Conservation (phyloP, 2,113 vertebrate species). For the Laterallus jamaicensis region DNA sequence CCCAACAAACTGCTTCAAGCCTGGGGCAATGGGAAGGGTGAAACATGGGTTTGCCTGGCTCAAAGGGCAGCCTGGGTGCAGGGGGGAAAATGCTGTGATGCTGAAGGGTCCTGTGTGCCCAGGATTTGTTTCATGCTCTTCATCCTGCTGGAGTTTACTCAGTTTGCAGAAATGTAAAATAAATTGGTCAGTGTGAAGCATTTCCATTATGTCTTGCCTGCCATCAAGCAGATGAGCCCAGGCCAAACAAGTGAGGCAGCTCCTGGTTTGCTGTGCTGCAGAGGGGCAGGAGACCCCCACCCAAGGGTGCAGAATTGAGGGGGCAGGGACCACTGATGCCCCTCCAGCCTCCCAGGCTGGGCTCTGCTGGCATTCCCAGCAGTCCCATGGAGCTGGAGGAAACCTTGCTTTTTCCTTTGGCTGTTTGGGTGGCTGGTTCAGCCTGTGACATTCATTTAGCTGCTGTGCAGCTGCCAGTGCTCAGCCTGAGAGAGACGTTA, state of each 20-base stretch:
- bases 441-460: constrained; percentile 4
- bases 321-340: not conserved
- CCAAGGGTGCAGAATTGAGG: rapidly evolving
- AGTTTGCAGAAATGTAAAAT: not conserved
- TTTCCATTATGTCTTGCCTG: not conserved
- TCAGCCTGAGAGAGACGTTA: not conserved
- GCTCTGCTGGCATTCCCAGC: rapidly evolving
- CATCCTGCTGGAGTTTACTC: not conserved
- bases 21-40: not conserved
- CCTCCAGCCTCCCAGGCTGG: not conserved
- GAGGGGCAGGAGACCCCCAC: not conserved
- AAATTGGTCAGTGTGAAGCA: not conserved
- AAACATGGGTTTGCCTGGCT: not conserved
- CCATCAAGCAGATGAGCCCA: not conserved
- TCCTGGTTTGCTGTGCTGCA: not conserved
- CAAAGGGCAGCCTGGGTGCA: rapidly evolving
- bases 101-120: not conserved
- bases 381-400: not conserved
- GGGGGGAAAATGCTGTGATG: not conserved
- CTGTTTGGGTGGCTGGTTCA: not conserved
- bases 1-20: rapidly evolving
- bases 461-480: not conserved
- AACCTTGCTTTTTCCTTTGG: not conserved
- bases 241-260: not conserved
- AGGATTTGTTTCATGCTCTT: not conserved